phyloP scores from a whole-genome alignment of 2,797 vertebrate species.

The Myotis findleyi region DNA sequence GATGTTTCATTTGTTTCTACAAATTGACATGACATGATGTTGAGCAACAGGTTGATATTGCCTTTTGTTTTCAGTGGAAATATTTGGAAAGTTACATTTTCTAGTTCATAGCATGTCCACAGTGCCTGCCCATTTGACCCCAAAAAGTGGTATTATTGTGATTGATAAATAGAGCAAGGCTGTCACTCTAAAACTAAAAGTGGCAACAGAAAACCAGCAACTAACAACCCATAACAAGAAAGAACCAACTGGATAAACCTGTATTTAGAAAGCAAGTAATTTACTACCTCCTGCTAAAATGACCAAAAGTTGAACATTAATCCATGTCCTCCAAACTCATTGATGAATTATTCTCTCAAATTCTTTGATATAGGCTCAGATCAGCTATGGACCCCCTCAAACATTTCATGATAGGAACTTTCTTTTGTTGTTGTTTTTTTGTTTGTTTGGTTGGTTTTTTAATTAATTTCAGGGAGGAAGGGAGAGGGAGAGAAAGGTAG shows the following conservation, averaged over 20 bases:
- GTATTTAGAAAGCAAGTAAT: slow-evolving; percentile 50
- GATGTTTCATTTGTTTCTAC: slow-evolving; percentile 39
- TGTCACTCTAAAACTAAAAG: slow-evolving; percentile 58
- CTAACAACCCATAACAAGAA: background rate
- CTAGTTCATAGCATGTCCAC: background rate
- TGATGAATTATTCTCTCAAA: background rate
- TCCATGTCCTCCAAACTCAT: background rate
- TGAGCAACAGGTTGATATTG: background rate
- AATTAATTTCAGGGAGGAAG: no score
- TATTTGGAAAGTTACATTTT: slow-evolving; percentile 21
- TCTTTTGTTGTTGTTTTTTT: background rate
- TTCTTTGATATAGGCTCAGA: background rate
- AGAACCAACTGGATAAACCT: background rate
- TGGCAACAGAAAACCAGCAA: slow-evolving; percentile 6
- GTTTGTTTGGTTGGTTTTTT: no score
- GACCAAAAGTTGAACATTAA: slow-evolving; percentile 37
- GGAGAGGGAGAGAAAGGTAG: no score
- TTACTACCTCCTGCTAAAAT: slow-evolving; percentile 49
- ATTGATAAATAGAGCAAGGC: background rate
- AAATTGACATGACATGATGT: background rate
- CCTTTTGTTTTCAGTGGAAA: slow-evolving; percentile 8
- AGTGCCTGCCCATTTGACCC: background rate
- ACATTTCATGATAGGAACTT: background rate
- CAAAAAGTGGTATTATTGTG: background rate
- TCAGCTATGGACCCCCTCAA: background rate